Evolutionary conservation across 2,113 vertebrate species (phyloP).

Genomic region (Proterorhinus semilunaris): DNA sequence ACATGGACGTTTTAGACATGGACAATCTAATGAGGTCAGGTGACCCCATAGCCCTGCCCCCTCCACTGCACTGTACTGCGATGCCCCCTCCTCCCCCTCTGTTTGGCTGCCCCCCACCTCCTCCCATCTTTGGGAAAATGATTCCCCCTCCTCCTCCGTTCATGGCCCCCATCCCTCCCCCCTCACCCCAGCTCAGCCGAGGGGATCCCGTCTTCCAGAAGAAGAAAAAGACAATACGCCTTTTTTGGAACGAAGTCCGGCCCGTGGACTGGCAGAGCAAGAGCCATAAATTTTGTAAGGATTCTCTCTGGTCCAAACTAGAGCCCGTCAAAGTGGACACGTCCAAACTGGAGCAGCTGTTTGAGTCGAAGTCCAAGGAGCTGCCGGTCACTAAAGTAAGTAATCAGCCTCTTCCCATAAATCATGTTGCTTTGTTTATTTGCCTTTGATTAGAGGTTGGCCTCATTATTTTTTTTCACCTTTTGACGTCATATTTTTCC

Average conservation of each 20-base stretch:
- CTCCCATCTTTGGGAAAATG: conserved; percentile 79
- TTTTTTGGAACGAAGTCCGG: conserved; percentile 97
- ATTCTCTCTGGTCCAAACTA: conserved; percentile 96
- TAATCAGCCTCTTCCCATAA: not conserved
- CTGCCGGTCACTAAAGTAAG: conserved; percentile 94
- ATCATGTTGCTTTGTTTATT: not conserved
- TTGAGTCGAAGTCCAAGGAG: conserved; percentile 98
- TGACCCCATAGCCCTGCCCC: conserved; percentile 76
- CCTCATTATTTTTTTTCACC: not conserved
- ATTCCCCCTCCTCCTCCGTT: conserved; percentile 66
- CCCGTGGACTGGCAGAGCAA: conserved; percentile 90
- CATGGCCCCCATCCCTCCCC: conserved; percentile 81
- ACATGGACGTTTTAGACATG: conserved; percentile 87
- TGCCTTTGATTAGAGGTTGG: too few relatives aligned
- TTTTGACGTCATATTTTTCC: not conserved
- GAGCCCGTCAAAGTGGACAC: conserved; percentile 95
- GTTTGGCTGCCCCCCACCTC: conserved; percentile 80
- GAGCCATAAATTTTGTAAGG: conserved; percentile 86
- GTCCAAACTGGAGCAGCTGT: conserved; percentile 95
- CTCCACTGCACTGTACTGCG: conserved; percentile 71
- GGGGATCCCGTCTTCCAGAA: conserved; percentile 89
- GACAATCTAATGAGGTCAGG: conserved; percentile 77
- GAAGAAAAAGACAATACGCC: conserved; percentile 98
- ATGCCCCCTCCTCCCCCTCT: conserved; percentile 84
- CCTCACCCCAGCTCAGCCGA: conserved; percentile 84